A percentile compares a stretch with the other conserved stretches of the same genome.
Conservation (phyloP, 2,113 vertebrate species). For the Orthonyx spaldingii region DNA sequence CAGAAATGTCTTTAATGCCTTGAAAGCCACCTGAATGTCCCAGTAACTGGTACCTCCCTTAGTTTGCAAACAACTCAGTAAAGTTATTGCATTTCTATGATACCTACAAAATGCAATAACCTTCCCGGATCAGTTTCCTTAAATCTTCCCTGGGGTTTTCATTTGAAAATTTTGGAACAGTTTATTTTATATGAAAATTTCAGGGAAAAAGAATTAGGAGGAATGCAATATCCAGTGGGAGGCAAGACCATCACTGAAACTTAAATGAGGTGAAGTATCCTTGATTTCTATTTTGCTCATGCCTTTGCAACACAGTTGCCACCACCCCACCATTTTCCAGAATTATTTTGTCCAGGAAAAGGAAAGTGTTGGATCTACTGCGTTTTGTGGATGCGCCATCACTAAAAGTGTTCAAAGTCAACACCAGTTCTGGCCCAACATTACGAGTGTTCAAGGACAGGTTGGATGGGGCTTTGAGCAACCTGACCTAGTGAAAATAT, state of each 20-base stretch:
- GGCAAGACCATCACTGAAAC: neutral
- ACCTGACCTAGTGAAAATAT: neutral
- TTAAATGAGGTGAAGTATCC: neutral
- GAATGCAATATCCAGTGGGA: neutral
- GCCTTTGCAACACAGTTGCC: neutral
- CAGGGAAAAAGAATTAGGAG: neutral
- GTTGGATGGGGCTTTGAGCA: neutral
- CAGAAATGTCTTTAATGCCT: neutral
- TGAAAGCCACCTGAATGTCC: neutral
- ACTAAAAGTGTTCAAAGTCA: neutral
- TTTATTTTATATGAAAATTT: neutral
- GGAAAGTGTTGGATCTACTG: neutral
- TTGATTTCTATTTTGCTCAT: neutral
- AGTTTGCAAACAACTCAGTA: neutral
- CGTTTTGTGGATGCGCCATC: neutral
- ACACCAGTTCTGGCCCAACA: accelerated
- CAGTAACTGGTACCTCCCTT: neutral
- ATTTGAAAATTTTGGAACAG: neutral
- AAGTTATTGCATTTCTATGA: neutral
- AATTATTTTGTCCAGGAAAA: neutral
- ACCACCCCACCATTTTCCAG: neutral
- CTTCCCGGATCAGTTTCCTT: neutral
- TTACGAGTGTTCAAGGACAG: neutral
- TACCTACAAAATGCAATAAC: neutral
- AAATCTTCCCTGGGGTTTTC: neutral